These are phyloP conservation scores for Tinamus guttatus DNA, from an alignment of 2,113 vertebrate species.

Conservation along the genomic window DNA sequence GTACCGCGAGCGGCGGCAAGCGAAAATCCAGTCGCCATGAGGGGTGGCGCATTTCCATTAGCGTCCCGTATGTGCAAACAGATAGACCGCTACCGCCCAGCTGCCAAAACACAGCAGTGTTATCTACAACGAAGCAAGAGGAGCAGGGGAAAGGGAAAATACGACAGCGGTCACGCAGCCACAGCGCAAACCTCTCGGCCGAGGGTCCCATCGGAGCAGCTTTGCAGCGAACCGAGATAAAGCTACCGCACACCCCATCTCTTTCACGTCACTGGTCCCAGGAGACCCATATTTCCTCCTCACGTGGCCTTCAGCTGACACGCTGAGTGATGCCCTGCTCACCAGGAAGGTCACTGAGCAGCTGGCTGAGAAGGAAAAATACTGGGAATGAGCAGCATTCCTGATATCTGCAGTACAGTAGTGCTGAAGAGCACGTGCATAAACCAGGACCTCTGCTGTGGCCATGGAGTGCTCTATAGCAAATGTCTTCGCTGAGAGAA, in stretches of 20 bases:
- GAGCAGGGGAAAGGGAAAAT: slow-evolving; percentile 29
- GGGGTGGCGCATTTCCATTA: slow-evolving; percentile 4
- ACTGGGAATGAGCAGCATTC: not conserved
- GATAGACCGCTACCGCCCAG: slow-evolving; percentile 24
- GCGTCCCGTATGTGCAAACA: slow-evolving; percentile 7
- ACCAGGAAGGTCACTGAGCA: not conserved
- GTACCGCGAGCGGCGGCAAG: rapidly evolving
- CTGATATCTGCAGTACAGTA: not conserved
- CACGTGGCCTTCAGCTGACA: slow-evolving; percentile 14
- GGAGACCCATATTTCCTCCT: slow-evolving; percentile 15
- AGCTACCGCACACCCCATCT: not conserved
- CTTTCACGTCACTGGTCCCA: not conserved
- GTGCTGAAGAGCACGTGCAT: rapidly evolving
- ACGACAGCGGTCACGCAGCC: rapidly evolving
- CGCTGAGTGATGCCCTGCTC: not conserved
- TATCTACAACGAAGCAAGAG: slow-evolving; percentile 12
- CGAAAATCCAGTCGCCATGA: not conserved
- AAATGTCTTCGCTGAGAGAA: not conserved
- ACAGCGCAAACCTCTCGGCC: not conserved
- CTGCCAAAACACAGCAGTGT: slow-evolving; percentile 55
- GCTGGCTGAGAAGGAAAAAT: slow-evolving; percentile 45
- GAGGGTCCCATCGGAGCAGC: not conserved
- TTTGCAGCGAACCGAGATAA: not conserved
- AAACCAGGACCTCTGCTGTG: not conserved
- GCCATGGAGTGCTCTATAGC: not conserved